Conservation (phyloP, 2,113 vertebrate species). For the Stigmatopora nigra region DNA sequence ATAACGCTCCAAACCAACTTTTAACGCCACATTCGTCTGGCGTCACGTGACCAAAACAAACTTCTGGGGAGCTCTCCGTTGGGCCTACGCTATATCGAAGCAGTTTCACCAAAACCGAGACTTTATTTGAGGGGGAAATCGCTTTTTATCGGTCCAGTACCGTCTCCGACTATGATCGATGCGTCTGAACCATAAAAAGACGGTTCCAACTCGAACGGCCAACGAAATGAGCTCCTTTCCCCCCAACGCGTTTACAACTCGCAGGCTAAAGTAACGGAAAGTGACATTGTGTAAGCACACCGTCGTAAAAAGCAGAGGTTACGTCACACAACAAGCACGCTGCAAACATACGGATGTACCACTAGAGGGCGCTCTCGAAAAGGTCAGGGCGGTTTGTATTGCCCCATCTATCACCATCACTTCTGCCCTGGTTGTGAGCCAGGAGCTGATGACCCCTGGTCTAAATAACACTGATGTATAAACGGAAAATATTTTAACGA, state of each 20-base stretch:
- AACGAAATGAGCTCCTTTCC: slow-evolving; percentile 21
- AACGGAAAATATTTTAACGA: too few relatives aligned
- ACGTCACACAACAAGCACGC: slow-evolving; percentile 33
- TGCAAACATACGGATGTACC: slow-evolving; percentile 1
- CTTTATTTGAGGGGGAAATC: background rate
- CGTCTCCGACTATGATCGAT: background rate
- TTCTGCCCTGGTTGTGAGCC: too few relatives aligned
- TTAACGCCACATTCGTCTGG: slow-evolving; percentile 67
- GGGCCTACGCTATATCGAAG: slow-evolving; percentile 50
- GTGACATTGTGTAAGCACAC: slow-evolving; percentile 61
- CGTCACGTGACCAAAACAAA: slow-evolving; percentile 81
- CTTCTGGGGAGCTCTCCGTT: slow-evolving; percentile 55
- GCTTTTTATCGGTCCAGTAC: background rate
- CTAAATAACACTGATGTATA: too few relatives aligned
- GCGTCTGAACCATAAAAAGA: slow-evolving; percentile 1
- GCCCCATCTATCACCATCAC: too few relatives aligned
- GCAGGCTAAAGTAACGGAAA: slow-evolving; percentile 64
- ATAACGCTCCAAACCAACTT: slow-evolving; percentile 62
- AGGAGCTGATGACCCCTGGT: too few relatives aligned
- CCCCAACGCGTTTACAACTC: slow-evolving; percentile 42
- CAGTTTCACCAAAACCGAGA: slow-evolving; percentile 22
- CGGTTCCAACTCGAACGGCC: background rate
- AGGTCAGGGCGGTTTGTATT: background rate
- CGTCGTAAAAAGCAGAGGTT: slow-evolving; percentile 58
- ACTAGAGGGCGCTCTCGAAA: slow-evolving; percentile 49